Conservation (phyloP, 30 jellyfish, hydroid and myxozoan species). For the Nemopilema nomurai region DNA sequence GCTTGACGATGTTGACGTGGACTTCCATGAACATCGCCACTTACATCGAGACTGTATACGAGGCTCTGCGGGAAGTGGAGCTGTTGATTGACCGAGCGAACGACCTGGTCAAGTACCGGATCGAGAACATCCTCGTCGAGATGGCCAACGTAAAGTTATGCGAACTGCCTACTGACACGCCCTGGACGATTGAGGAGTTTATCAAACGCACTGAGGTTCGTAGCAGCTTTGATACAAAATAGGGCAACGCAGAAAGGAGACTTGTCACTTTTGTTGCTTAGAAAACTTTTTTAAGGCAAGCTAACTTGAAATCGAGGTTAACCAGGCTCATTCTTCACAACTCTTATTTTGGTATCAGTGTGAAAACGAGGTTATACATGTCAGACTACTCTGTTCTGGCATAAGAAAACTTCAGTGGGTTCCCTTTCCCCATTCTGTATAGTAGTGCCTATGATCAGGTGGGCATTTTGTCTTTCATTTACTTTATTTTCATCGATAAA, state of each 20-base stretch:
- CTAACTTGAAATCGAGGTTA: no score
- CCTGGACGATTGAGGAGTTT: slow-evolving; percentile 88
- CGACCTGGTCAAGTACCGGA: slow-evolving; percentile 71
- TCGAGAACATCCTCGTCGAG: slow-evolving; percentile 72
- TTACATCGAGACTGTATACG: slow-evolving; percentile 71
- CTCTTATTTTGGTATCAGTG: no score
- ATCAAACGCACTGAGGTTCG: slow-evolving; percentile 72
- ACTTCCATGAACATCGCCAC: slow-evolving; percentile 78
- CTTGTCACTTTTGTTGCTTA: no score
- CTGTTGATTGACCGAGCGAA: slow-evolving; percentile 82
- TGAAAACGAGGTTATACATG: no score
- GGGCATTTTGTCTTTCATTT: no score
- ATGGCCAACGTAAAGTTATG: slow-evolving; percentile 60
- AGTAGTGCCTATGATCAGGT: no score
- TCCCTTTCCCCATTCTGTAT: no score
- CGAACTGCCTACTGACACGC: slow-evolving; percentile 74
- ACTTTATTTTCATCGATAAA: no score
- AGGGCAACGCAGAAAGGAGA: not conserved
- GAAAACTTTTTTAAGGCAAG: no score
- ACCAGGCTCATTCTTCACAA: no score
- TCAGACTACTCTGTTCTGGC: no score
- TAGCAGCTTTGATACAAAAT: not conserved
- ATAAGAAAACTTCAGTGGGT: no score
- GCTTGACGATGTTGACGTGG: slow-evolving; percentile 89
- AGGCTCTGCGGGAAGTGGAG: slow-evolving; percentile 80